phyloP scores from a whole-genome alignment of 2,888 invertebrate genomes.

The Steinernema carpocapsae region DNA sequence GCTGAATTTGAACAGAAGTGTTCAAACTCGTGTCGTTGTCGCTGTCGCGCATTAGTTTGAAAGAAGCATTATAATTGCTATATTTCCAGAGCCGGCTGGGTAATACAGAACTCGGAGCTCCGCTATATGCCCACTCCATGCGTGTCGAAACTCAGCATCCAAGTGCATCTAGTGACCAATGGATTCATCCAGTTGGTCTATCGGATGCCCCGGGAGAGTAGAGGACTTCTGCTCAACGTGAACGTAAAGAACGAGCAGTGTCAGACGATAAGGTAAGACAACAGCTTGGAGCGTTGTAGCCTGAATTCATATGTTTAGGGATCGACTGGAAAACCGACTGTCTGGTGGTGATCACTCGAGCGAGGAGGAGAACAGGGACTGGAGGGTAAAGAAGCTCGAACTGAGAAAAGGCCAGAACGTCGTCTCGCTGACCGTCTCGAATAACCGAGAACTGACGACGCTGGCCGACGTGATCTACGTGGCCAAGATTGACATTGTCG shows the following conservation, averaged over 20 bases:
- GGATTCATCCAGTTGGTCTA: constrained; percentile 73
- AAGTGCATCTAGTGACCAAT: constrained; percentile 73
- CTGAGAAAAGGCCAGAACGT: constrained; percentile 73
- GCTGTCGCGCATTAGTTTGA: too few relatives aligned
- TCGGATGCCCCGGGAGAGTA: constrained; percentile 59
- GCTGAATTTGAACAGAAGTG: too few relatives aligned
- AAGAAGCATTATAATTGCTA: too few relatives aligned
- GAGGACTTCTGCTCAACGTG: constrained; percentile 55
- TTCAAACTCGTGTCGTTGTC: too few relatives aligned
- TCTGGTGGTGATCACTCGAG: not conserved
- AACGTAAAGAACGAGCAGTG: constrained; percentile 68
- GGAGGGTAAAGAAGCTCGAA: constrained; percentile 55
- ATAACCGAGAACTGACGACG: constrained; percentile 63
- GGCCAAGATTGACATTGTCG: constrained; percentile 61
- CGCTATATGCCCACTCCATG: constrained; percentile 73
- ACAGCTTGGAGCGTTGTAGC: not conserved
- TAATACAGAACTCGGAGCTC: constrained; percentile 71
- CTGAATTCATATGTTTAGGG: not conserved
- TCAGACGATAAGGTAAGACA: constrained; percentile 54
- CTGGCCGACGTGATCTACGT: constrained; percentile 64
- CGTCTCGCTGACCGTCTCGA: constrained; percentile 73
- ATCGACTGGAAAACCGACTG: not conserved
- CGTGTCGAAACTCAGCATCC: constrained; percentile 72
- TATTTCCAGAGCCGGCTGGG: constrained; percentile 71
- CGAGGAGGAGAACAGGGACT: constrained; percentile 48